phyloP scores from a whole-genome alignment of 2,113 vertebrate species.

The Tauraco erythrolophus region DNA sequence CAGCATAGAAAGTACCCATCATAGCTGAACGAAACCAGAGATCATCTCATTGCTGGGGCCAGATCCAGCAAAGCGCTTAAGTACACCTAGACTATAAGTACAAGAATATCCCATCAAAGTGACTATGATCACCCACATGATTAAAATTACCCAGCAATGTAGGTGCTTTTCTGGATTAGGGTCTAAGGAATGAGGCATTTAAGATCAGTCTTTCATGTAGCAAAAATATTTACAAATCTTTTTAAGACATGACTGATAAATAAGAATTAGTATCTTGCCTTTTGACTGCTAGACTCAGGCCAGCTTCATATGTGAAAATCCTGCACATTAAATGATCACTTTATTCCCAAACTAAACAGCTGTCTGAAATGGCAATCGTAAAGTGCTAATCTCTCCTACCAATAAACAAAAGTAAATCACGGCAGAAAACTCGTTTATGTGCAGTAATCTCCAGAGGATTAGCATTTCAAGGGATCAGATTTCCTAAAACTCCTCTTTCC shows the following conservation, averaged over 20 bases:
- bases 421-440: constrained; percentile 66
- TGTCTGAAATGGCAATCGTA: constrained; percentile 67
- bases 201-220: neutral
- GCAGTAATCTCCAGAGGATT: constrained; percentile 74
- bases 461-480: constrained; percentile 78
- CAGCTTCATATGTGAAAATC: constrained; percentile 58
- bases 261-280: constrained; percentile 34
- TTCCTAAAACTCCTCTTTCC: constrained; percentile 72
- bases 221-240: constrained; percentile 68
- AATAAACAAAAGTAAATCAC: constrained; percentile 77
- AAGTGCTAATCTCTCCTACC: constrained; percentile 64
- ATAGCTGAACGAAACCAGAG: neutral
- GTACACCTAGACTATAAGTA: neutral
- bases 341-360: constrained; percentile 64
- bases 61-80: neutral
- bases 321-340: constrained; percentile 55
- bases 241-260: constrained; percentile 49
- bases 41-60: neutral
- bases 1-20: neutral
- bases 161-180: neutral
- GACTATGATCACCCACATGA: neutral
- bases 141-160: neutral
- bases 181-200: constrained; percentile 17
- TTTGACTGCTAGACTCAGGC: constrained; percentile 51
- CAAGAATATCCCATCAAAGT: neutral